Evolutionary conservation across 1,140 invertebrate genomes (phyloP).

Genomic region (Epicauta chinensis): DNA sequence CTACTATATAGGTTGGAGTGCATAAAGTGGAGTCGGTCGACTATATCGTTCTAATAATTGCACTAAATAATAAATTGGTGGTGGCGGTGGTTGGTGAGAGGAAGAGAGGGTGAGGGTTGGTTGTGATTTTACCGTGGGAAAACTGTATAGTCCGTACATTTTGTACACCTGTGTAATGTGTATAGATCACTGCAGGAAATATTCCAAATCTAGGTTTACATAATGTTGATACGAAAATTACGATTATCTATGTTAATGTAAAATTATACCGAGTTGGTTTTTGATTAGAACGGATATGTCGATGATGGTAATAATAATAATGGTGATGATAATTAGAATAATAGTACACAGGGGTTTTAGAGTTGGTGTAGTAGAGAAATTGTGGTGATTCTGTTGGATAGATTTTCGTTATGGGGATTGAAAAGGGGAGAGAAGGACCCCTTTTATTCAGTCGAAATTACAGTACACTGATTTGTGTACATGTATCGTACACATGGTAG

Average conservation of each 20-base stretch:
- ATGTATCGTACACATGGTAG: too few relatives aligned
- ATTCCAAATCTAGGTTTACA: conserved; percentile 3
- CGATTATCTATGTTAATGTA: conserved; percentile 19
- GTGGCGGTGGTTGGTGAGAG: not conserved
- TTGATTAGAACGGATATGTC: not conserved
- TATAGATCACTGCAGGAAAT: conserved; percentile 18
- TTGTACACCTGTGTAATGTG: conserved; percentile 18
- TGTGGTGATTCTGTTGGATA: too few relatives aligned
- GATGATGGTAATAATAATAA: not conserved
- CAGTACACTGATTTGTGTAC: too few relatives aligned
- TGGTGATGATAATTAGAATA: conserved; percentile 5
- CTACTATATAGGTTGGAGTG: conserved; percentile 6
- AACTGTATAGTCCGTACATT: not conserved
- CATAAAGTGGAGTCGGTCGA: conserved; percentile 10
- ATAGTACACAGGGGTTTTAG: not conserved
- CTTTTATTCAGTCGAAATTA: too few relatives aligned
- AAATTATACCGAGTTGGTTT: conserved; percentile 22
- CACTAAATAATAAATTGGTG: not conserved
- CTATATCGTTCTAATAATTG: not conserved
- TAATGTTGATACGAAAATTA: conserved; percentile 4
- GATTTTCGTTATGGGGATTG: too few relatives aligned
- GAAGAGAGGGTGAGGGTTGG: conserved; percentile 9
- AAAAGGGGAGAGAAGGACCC: too few relatives aligned
- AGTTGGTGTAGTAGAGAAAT: not conserved
- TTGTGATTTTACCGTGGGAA: conserved; percentile 26